phyloP scores from a whole-genome alignment of 2,797 vertebrate species.

The Silurus aristotelis region DNA sequence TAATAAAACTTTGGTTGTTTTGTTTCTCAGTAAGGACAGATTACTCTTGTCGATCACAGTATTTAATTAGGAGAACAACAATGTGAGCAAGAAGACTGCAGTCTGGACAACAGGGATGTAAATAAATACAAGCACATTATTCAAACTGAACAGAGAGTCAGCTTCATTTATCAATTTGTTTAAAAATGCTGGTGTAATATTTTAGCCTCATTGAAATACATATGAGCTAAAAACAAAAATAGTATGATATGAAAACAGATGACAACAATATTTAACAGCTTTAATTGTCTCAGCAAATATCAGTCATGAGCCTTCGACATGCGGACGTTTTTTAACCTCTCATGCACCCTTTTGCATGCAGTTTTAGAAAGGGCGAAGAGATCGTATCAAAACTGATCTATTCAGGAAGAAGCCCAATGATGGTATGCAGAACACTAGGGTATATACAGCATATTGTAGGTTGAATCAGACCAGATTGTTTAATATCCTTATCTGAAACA shows the following conservation, averaged over 20 bases:
- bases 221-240: background rate
- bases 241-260: background rate
- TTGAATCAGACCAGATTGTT: background rate
- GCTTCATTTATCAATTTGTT: constrained; percentile 7
- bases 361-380: background rate
- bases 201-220: background rate
- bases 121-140: constrained; percentile 1
- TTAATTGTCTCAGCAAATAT: background rate
- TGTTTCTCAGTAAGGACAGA: background rate
- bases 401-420: background rate
- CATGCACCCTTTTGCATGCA: too few species aligned
- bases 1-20: background rate
- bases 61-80: background rate
- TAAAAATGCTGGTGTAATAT: background rate
- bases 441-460: background rate
- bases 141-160: background rate
- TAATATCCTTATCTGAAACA: background rate
- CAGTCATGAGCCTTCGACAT: background rate
- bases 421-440: background rate
- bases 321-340: background rate
- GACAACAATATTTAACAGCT: background rate
- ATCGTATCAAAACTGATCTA: background rate
- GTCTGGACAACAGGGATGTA: background rate
- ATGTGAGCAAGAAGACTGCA: background rate
- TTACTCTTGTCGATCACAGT: background rate